These are phyloP conservation scores for Euproctis similis DNA, from an alignment of 2,888 invertebrate genomes.

Conservation along the genomic window DNA sequence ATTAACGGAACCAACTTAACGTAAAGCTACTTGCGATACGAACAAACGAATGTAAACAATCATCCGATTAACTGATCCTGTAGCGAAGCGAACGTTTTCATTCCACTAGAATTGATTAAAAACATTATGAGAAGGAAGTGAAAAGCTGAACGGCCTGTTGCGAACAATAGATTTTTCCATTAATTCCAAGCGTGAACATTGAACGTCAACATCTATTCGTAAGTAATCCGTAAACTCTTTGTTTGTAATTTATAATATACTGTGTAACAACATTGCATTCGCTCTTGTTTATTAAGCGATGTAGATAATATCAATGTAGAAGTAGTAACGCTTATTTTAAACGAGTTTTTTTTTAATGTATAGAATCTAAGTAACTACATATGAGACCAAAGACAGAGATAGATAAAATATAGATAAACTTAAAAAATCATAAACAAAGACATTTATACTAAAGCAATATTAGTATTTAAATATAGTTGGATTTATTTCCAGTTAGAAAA, in stretches of 20 bases:
- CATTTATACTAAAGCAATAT: too few species aligned
- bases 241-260: neutral
- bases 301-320: too few species aligned
- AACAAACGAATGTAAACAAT: constrained; percentile 61
- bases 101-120: constrained; percentile 43
- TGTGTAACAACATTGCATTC: too few species aligned
- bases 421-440: too few species aligned
- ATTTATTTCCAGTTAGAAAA: too few species aligned
- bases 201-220: constrained; percentile 3
- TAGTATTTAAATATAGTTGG: too few species aligned
- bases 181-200: constrained; percentile 3
- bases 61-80: constrained; percentile 60
- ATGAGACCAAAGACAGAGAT: too few species aligned
- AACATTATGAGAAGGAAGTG: constrained; percentile 35
- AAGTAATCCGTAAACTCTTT: constrained; percentile 1
- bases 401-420: too few species aligned
- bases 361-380: too few species aligned
- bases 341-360: too few species aligned
- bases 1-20: constrained; percentile 63
- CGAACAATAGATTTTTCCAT: constrained; percentile 5
- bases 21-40: constrained; percentile 43
- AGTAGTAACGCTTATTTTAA: too few species aligned
- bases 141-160: constrained; percentile 15
- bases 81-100: constrained; percentile 37
- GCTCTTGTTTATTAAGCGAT: too few species aligned